A percentile compares a stretch with the other conserved stretches of the same genome.
Evolutionary conservation across 1,140 invertebrate genomes (phyloP).

Genomic region (Pseudoatta argentina): DNA sequence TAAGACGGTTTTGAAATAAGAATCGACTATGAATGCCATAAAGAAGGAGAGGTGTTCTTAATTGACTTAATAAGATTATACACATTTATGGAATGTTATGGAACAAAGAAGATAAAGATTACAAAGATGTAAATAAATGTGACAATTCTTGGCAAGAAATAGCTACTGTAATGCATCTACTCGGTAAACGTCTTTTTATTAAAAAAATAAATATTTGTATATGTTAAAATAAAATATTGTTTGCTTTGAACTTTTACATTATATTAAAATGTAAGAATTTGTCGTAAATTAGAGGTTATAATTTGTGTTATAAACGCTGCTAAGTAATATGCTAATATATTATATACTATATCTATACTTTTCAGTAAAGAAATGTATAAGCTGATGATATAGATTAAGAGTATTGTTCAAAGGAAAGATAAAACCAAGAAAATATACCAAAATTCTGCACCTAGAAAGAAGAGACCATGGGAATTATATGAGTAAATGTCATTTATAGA

Average conservation of each 20-base stretch:
- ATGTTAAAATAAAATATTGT: not conserved
- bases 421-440: not conserved
- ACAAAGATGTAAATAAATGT: not conserved
- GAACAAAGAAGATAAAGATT: constrained; percentile 7
- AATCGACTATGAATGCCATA: no score
- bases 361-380: not conserved
- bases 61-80: no score
- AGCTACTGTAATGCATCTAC: no score
- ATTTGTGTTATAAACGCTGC: not conserved
- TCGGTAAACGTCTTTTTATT: no score
- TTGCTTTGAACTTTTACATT: not conserved
- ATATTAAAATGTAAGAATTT: not conserved
- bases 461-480: no score
- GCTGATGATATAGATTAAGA: not conserved
- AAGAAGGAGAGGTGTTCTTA: no score
- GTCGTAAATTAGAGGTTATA: not conserved
- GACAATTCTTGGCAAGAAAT: no score
- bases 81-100: not conserved
- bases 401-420: not conserved
- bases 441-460: not conserved
- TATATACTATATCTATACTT: not conserved
- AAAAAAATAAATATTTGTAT: not conserved
- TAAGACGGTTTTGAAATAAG: no score
- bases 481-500: not conserved
- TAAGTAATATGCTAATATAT: not conserved